Evolutionary conservation across 2,888 invertebrate species (phyloP).

Genomic region (Pogonocherus hispidulus): DNA sequence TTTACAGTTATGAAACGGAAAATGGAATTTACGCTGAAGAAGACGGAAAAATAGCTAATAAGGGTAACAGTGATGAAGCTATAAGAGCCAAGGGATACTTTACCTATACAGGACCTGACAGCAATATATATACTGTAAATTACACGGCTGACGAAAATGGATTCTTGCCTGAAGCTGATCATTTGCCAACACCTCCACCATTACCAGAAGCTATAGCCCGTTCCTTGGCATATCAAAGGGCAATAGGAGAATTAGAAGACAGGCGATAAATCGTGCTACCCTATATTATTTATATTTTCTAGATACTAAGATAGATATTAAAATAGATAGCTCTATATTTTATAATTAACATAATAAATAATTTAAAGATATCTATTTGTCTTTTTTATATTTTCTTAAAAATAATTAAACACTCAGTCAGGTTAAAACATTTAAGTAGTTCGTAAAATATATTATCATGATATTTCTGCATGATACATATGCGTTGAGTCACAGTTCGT

Average conservation of each 20-base stretch:
- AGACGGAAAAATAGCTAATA: conserved; percentile 71
- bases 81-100: conserved; percentile 77
- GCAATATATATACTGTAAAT: conserved; percentile 72
- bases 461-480: too few relatives aligned
- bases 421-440: too few relatives aligned
- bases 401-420: too few relatives aligned
- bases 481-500: too few relatives aligned
- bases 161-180: conserved; percentile 70
- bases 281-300: background rate
- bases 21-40: conserved; percentile 76
- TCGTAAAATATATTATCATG: too few relatives aligned
- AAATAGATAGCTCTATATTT: too few relatives aligned
- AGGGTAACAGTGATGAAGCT: conserved; percentile 71
- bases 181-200: conserved; percentile 75
- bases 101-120: conserved; percentile 76
- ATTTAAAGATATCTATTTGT: background rate
- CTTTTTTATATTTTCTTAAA: too few relatives aligned
- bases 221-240: conserved; percentile 69
- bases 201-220: conserved; percentile 79
- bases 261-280: background rate
- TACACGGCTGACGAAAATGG: conserved; percentile 76
- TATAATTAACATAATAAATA: background rate
- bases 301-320: background rate
- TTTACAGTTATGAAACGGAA: conserved; percentile 73
- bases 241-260: conserved; percentile 11